Conservation (phyloP, 2,113 vertebrate species). For the Chionodraco myersi region DNA sequence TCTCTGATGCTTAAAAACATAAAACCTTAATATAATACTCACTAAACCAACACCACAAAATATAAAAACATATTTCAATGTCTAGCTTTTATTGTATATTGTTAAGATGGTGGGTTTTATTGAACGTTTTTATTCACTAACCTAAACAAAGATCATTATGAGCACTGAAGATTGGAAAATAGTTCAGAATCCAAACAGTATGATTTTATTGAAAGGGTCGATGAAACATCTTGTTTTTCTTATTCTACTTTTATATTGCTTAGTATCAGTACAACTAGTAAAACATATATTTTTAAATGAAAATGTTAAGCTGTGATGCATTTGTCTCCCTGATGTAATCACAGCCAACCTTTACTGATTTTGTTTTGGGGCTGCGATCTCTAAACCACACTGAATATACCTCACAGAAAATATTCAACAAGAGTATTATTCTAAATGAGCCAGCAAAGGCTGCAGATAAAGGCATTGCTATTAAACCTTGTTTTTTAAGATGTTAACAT, state of each 20-base stretch:
- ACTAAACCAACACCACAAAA: neutral
- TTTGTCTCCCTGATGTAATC: neutral
- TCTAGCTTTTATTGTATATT: neutral
- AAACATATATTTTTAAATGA: neutral
- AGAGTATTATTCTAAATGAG: conserved; percentile 3
- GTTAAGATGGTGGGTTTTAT: neutral
- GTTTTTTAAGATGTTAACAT: neutral
- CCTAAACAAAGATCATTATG: neutral
- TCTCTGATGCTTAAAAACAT: neutral
- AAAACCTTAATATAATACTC: neutral
- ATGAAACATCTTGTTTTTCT: neutral
- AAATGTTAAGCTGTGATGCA: neutral
- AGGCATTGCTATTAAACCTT: neutral
- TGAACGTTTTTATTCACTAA: neutral
- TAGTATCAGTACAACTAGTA: neutral
- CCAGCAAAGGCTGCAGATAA: neutral
- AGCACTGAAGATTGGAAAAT: neutral
- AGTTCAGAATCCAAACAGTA: neutral
- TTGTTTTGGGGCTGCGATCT: neutral
- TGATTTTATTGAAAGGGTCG: neutral
- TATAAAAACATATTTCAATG: neutral
- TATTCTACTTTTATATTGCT: neutral
- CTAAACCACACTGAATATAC: neutral
- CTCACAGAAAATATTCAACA: neutral
- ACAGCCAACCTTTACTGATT: neutral